phyloP scores from a whole-genome alignment of 2,888 invertebrate genomes.

The Neelides folsomi region DNA sequence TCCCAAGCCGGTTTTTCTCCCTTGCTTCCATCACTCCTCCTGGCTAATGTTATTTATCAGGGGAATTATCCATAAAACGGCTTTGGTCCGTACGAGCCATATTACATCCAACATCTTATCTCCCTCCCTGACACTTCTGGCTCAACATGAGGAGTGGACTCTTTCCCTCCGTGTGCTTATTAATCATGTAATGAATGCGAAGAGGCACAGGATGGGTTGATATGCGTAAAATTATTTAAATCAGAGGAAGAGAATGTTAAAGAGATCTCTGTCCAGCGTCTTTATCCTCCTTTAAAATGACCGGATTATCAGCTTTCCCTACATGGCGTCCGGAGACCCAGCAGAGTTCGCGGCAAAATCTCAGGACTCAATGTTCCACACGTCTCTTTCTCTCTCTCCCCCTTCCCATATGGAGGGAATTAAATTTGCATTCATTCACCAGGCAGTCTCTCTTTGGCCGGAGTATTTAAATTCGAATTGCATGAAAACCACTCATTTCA shows the following conservation, averaged over 20 bases:
- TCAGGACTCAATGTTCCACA: neutral
- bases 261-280: neutral
- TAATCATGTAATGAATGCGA: neutral
- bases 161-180: conserved; percentile 3
- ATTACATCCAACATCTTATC: neutral
- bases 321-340: conserved; percentile 11
- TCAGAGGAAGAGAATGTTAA: conserved; percentile 4
- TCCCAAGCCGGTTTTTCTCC: conserved; percentile 10
- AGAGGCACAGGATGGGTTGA: neutral
- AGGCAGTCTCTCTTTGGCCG: neutral
- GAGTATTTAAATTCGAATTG: too few relatives aligned
- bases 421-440: conserved; percentile 12
- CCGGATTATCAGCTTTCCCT: conserved; percentile 26
- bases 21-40: conserved; percentile 6
- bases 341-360: conserved; percentile 7
- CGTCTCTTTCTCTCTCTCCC: conserved; percentile 4
- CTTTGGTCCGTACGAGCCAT: too few relatives aligned
- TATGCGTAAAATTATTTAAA: conserved; percentile 17
- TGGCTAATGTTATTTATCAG: too few relatives aligned
- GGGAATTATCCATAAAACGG: too few relatives aligned
- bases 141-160: too few relatives aligned
- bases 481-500: too few relatives aligned
- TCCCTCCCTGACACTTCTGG: too few relatives aligned
- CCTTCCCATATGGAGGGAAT: conserved; percentile 6
- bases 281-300: conserved; percentile 5